A percentile compares a stretch with the other conserved stretches of the same genome.
Evolutionary conservation across 2,797 vertebrate species (phyloP).

Genomic region (Myripristis jacobus): DNA sequence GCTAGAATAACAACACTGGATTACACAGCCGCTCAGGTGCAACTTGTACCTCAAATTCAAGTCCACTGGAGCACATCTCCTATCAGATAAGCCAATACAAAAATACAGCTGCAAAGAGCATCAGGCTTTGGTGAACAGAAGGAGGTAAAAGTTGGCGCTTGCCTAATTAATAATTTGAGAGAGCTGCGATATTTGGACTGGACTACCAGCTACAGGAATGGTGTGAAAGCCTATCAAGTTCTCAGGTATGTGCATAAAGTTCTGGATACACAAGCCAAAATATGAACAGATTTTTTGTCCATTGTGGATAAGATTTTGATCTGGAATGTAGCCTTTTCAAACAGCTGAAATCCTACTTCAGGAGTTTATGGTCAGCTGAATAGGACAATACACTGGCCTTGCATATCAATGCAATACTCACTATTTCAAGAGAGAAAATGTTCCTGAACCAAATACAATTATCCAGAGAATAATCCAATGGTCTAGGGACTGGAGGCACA

Average conservation of each 20-base stretch:
- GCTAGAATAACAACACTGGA: conserved; percentile 75
- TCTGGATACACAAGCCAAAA: background rate
- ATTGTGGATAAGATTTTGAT: background rate
- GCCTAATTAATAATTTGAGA: conserved; percentile 14
- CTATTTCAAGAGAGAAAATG: background rate
- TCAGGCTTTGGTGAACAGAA: conserved; percentile 37
- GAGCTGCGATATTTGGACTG: background rate
- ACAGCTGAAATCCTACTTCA: background rate
- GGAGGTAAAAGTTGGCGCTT: conserved; percentile 14
- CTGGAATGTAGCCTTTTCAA: background rate
- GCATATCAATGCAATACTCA: background rate
- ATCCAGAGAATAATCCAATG: background rate
- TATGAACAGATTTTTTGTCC: background rate
- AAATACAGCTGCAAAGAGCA: conserved; percentile 37
- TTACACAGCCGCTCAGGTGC: conserved; percentile 77
- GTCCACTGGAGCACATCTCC: conserved; percentile 75
- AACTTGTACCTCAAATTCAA: conserved; percentile 71
- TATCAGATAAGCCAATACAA: conserved; percentile 73
- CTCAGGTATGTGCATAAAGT: no score
- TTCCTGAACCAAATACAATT: background rate
- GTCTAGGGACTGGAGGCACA: background rate
- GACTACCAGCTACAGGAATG: background rate
- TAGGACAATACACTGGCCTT: background rate
- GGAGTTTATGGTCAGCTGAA: background rate
- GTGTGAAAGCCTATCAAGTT: background rate